These are phyloP conservation scores for Trochalopteron elliotii DNA, from an alignment of 2,113 vertebrate genomes.

Conservation along the genomic window DNA sequence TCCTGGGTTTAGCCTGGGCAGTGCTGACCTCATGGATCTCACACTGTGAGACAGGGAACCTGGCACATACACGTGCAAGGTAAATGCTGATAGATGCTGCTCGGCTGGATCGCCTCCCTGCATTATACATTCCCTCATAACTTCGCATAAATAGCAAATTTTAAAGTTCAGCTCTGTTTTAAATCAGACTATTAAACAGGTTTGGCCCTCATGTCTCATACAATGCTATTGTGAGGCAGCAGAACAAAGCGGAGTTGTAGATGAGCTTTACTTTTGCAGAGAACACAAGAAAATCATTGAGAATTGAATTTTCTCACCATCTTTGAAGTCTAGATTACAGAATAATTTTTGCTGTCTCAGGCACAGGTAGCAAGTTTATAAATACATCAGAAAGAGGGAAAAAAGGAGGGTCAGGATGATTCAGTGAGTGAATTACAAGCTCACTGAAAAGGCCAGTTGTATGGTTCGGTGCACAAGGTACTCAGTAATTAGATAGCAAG, in stretches of 20 bases:
- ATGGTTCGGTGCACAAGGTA: background rate
- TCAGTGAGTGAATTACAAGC: background rate
- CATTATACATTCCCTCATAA: background rate
- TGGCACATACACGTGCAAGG: background rate
- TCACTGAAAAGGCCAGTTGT: background rate
- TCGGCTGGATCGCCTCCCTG: background rate
- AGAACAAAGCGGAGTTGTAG: background rate
- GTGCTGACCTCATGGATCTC: background rate
- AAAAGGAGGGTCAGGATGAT: background rate
- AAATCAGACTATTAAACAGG: background rate
- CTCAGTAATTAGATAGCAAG: background rate
- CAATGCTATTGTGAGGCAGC: background rate
- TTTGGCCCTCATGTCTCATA: background rate
- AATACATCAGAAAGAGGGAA: background rate
- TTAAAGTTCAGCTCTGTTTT: background rate
- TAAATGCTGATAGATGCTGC: background rate
- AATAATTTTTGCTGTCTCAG: background rate
- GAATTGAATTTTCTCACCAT: background rate
- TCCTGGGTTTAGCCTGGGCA: background rate
- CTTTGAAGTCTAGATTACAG: background rate
- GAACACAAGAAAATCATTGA: background rate
- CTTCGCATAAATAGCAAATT: background rate
- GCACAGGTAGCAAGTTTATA: background rate
- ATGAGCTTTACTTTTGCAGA: background rate
- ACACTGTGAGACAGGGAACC: fast-evolving